Evolutionary conservation across 35 echinoderm and acorn worm genomes (phyloP).

Genomic region (Chiridota heheva): DNA sequence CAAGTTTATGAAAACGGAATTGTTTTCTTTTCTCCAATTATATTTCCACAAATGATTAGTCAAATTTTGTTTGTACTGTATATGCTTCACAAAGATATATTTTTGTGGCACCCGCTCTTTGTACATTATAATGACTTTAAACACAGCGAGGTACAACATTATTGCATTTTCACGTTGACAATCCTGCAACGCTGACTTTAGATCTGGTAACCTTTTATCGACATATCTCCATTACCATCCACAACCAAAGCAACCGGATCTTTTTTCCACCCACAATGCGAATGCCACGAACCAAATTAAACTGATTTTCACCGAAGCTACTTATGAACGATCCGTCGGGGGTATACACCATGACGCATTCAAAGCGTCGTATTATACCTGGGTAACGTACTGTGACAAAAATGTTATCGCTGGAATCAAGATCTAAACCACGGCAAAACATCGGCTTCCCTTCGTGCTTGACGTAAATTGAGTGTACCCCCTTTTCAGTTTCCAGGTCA

Average conservation of each 20-base stretch:
- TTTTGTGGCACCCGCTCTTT: too few species aligned
- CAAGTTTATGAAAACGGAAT: too few species aligned
- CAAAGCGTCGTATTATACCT: conserved; percentile 21
- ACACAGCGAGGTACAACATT: too few species aligned
- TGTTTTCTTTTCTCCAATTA: too few species aligned
- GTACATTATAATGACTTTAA: too few species aligned
- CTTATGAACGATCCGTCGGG: conserved; percentile 40
- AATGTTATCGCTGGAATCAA: conserved; percentile 57
- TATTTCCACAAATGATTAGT: too few species aligned
- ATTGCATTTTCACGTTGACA: too few species aligned
- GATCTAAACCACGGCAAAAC: conserved; percentile 44
- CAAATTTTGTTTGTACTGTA: too few species aligned
- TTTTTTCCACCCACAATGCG: conserved; percentile 1
- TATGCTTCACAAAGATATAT: too few species aligned
- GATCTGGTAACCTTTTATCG: too few species aligned
- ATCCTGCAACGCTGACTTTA: too few species aligned
- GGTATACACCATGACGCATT: conserved; percentile 53
- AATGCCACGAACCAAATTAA: conserved; percentile 55
- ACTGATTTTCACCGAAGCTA: conserved; percentile 41
- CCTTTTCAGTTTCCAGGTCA: conserved; percentile 18
- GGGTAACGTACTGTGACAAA: conserved; percentile 42
- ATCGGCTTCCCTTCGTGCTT: conserved; percentile 45
- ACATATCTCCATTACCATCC: too few species aligned
- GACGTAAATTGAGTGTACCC: conserved; percentile 43
- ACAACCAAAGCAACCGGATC: conserved; percentile 41